Evolutionary conservation across 1,140 invertebrate genomes (phyloP), one percentile per base, ranked within the genome.

Genomic region (Neuroterus valhalla): DNA sequence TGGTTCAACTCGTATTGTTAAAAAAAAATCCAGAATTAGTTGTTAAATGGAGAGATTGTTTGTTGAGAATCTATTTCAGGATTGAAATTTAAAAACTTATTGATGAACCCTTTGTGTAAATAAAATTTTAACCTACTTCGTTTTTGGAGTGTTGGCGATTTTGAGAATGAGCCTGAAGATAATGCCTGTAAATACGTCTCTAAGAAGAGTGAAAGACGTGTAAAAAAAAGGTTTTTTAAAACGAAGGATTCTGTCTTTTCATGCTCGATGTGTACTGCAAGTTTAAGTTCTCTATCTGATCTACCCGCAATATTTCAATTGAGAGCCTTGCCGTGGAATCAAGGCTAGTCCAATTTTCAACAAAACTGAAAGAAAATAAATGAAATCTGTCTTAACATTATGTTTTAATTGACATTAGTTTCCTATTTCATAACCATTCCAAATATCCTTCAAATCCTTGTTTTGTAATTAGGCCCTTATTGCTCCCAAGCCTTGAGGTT

Each of bases 311-410:
- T 73, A 79, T 79, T 82, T 46, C 19, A 78, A 78, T 71, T 74
- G 48, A 72, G 50, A 81, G 72, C 78, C 78, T 79, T 74, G 72
- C 76, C 77, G 52, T 72, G 70, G 76, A 76, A 79, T 78, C 74
- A 74, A 77, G 70, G 68, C 70, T 75, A 76, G 78, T 82, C 78
- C 78, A 79, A 74, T 77, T 82, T 82, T 79, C 78, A 75, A 76
- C 66, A 75, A 75, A 81, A 44, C 75, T 72, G 72, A 55, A 62
- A 12, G 44, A 78, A 78, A 81, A 81, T 81, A 79, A 81, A 81
- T 72, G 67, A 79, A 81, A 79, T 79, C 77, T 75, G 78, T 66
- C 78, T 79, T 76, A 62, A 62, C 15, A 62, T 31, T n/a, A 62
- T 38, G 0, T 62, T 62, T 23, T 55, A 21, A 55, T 55, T 55